Evolutionary conservation across 35 echinoderm and acorn worm genomes (phyloP).

Genomic region (Patiria miniata): DNA sequence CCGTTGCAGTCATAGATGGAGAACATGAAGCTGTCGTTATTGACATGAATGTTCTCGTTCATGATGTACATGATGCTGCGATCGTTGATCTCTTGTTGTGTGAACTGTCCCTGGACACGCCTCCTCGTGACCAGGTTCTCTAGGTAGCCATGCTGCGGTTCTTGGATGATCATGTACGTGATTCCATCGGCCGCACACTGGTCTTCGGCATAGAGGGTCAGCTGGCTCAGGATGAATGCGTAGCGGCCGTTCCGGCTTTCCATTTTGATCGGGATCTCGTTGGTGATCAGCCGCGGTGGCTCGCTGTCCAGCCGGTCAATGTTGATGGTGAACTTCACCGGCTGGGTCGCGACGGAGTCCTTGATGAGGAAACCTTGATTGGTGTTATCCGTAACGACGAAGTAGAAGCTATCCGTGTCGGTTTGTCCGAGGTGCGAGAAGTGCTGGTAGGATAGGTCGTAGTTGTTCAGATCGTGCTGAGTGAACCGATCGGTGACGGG

Average conservation of each 20-base stretch:
- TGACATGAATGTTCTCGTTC: slow-evolving; percentile 67
- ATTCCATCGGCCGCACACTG: slow-evolving; percentile 60
- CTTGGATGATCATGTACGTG: slow-evolving; percentile 51
- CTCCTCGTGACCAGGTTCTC: slow-evolving; percentile 66
- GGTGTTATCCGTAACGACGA: slow-evolving; percentile 80
- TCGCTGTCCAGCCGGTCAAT: slow-evolving; percentile 63
- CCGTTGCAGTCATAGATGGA: slow-evolving; percentile 79
- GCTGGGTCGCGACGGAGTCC: slow-evolving; percentile 37
- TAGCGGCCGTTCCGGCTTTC: slow-evolving; percentile 55
- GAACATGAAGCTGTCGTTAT: slow-evolving; percentile 94
- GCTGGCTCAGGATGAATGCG: slow-evolving; percentile 67
- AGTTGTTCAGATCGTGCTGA: slow-evolving; percentile 84
- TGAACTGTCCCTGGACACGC: slow-evolving; percentile 63
- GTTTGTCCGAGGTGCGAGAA: slow-evolving; percentile 28
- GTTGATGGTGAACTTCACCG: slow-evolving; percentile 67
- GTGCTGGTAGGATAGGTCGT: slow-evolving; percentile 71
- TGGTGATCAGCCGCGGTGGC: slow-evolving; percentile 58
- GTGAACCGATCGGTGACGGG: slow-evolving; percentile 71
- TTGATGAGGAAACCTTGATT: slow-evolving; percentile 66
- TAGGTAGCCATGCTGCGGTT: slow-evolving; percentile 80
- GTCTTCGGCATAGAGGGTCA: slow-evolving; percentile 67
- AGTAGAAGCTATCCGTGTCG: slow-evolving; percentile 68
- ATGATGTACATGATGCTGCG: slow-evolving; percentile 88
- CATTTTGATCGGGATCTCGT: slow-evolving; percentile 67
- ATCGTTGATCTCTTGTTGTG: slow-evolving; percentile 76